phyloP scores from a whole-genome alignment of 2,888 invertebrate species.

The Archips xylosteana region DNA sequence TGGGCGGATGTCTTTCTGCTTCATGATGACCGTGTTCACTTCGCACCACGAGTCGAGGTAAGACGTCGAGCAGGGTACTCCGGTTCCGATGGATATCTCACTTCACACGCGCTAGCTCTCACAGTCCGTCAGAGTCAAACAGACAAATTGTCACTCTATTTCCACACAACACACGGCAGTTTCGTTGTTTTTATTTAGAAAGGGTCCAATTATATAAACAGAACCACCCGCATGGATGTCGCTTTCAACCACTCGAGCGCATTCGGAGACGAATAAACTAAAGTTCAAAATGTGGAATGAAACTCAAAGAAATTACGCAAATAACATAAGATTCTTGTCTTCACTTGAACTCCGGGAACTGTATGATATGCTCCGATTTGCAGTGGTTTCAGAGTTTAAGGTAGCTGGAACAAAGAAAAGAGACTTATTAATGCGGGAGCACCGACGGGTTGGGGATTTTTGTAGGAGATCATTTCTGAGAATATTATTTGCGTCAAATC shows the following conservation, averaged over 20 bases:
- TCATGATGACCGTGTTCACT: slow-evolving; percentile 87
- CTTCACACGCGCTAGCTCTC: slow-evolving; percentile 70
- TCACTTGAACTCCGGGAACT: slow-evolving; percentile 62
- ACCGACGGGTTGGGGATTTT: slow-evolving; percentile 50
- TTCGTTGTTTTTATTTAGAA: slow-evolving; percentile 79
- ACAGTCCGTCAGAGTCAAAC: slow-evolving; percentile 78
- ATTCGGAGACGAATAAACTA: slow-evolving; percentile 75
- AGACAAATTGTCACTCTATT: slow-evolving; percentile 85
- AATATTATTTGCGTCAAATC: slow-evolving; percentile 67
- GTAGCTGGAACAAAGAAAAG: slow-evolving; percentile 79
- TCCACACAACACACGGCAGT: slow-evolving; percentile 86
- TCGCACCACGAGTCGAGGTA: slow-evolving; percentile 49
- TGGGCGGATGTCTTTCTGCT: slow-evolving; percentile 97
- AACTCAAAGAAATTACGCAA: slow-evolving; percentile 74
- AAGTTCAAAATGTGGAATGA: slow-evolving; percentile 79
- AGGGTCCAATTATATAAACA: slow-evolving; percentile 83
- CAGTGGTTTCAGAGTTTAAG: slow-evolving; percentile 71
- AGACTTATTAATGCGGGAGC: slow-evolving; percentile 52
- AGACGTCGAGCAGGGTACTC: slow-evolving; percentile 47
- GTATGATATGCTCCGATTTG: slow-evolving; percentile 75
- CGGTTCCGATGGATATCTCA: slow-evolving; percentile 56
- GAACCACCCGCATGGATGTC: slow-evolving; percentile 81
- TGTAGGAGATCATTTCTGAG: slow-evolving; percentile 60
- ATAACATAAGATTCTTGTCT: slow-evolving; percentile 72
- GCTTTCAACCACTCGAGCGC: slow-evolving; percentile 81